Conservation (phyloP, 2,797 vertebrate species). For the Scolopax rusticola region DNA sequence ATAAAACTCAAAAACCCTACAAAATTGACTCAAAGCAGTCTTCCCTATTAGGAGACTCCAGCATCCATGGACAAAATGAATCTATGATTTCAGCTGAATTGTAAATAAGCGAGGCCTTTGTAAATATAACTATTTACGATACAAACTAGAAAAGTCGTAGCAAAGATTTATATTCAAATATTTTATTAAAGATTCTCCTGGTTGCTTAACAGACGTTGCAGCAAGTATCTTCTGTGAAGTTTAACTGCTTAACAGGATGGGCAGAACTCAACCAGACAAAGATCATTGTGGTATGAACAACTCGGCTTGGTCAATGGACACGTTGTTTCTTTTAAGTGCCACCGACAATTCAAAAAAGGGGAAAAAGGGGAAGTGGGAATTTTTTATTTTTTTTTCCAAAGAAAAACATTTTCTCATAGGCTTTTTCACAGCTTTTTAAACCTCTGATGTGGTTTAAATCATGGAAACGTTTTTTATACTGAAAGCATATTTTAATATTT, state of each 20-base stretch:
- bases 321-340: background rate
- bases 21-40: slow-evolving; percentile 91
- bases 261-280: slow-evolving; percentile 47
- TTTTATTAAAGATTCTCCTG: slow-evolving; percentile 81
- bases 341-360: background rate
- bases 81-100: slow-evolving; percentile 93
- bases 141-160: slow-evolving; percentile 45
- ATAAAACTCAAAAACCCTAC: slow-evolving; percentile 89
- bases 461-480: slow-evolving; percentile 8
- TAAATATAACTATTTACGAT: slow-evolving; percentile 69
- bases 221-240: slow-evolving; percentile 85
- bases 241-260: slow-evolving; percentile 67
- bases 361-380: slow-evolving; percentile 2
- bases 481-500: slow-evolving; percentile 39
- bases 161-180: slow-evolving; percentile 77
- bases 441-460: slow-evolving; percentile 16
- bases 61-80: slow-evolving; percentile 90
- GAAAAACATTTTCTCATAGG: background rate
- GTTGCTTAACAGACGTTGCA: slow-evolving; percentile 73
- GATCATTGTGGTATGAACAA: background rate
- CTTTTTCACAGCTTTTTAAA: slow-evolving; percentile 44
- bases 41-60: slow-evolving; percentile 88
- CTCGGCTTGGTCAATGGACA: background rate
- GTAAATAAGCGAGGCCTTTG: slow-evolving; percentile 77
- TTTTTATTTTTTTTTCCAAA: background rate